A percentile compares a stretch with the other conserved stretches of the same genome.
Conservation (phyloP, 2,113 vertebrate genomes). For the Neotoma lepida region DNA sequence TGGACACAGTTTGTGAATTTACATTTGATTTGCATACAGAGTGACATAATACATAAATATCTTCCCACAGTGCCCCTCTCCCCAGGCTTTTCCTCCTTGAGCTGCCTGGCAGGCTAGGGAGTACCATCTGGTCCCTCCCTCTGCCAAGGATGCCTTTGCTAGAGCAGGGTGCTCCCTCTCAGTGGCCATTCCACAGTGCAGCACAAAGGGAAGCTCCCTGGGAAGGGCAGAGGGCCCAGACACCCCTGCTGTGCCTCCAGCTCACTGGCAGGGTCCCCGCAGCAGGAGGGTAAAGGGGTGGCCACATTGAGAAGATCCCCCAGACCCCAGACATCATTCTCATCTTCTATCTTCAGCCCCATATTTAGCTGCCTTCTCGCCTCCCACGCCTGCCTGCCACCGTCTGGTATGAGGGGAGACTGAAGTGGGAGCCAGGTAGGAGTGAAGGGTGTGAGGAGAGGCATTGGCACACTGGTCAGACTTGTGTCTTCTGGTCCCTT, state of each 20-base stretch:
- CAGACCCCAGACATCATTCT: not conserved
- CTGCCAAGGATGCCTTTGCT: conserved; percentile 68
- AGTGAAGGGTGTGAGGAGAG: not conserved
- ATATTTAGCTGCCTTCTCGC: conserved; percentile 70
- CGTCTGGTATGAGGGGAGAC: conserved; percentile 30
- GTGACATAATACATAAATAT: conserved; percentile 16
- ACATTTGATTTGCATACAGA: conserved; percentile 58
- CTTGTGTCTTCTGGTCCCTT: not conserved
- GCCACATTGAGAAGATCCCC: not conserved
- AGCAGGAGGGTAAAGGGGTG: not conserved
- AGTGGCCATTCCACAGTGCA: not conserved
- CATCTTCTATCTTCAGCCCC: conserved; percentile 50
- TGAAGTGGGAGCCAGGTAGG: not conserved
- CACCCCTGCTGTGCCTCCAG: not conserved
- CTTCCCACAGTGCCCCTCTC: not conserved
- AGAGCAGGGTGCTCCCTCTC: conserved; percentile 49
- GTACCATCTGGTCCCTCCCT: conserved; percentile 78
- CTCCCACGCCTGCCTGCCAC: conserved; percentile 63
- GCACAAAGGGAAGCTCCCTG: not conserved
- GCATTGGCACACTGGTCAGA: not conserved
- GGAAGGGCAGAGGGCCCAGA: not conserved
- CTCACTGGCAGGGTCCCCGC: not conserved
- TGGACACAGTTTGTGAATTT: conserved; percentile 25
- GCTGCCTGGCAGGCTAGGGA: conserved; percentile 50
- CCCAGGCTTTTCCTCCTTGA: conserved; percentile 65